phyloP scores from a whole-genome alignment of 2,888 invertebrate species.

The Urechis unicinctus region DNA sequence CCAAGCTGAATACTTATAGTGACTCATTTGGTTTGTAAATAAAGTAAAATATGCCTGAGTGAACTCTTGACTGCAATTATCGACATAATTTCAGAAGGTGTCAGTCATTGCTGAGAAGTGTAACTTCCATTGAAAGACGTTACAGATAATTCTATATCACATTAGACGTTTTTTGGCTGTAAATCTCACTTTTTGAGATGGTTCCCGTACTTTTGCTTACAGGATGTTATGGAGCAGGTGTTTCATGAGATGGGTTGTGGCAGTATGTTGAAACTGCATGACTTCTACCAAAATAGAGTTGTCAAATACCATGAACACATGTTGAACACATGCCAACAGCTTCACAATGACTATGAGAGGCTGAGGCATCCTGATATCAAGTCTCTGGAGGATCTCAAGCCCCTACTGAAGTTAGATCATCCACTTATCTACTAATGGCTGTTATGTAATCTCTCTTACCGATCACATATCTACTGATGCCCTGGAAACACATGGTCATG shows the following conservation, averaged over 20 bases:
- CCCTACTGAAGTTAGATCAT: conserved; percentile 2
- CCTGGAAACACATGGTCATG: too few relatives aligned
- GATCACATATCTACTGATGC: too few relatives aligned
- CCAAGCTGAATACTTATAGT: too few relatives aligned
- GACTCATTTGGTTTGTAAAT: too few relatives aligned
- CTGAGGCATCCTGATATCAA: conserved; percentile 25
- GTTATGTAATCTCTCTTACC: background rate
- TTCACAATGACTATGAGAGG: conserved; percentile 48
- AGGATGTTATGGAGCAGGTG: conserved; percentile 61
- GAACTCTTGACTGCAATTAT: background rate
- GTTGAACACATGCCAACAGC: conserved; percentile 38
- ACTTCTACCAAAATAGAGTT: conserved; percentile 57
- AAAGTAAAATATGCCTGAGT: too few relatives aligned
- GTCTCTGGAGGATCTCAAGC: conserved; percentile 2
- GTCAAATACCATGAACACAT: conserved; percentile 44
- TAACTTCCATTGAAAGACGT: too few relatives aligned
- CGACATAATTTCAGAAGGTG: too few relatives aligned
- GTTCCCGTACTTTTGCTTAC: background rate
- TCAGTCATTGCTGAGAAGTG: too few relatives aligned
- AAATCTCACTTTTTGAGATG: too few relatives aligned
- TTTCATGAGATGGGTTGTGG: conserved; percentile 60
- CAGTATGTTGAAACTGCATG: conserved; percentile 56
- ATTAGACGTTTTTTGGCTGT: too few relatives aligned
- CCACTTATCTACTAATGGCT: background rate
- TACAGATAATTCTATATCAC: too few relatives aligned